Evolutionary conservation across 2,888 invertebrate genomes (phyloP), one percentile per base, ranked within the genome.

Genomic region (Clitarchus hookeri): DNA sequence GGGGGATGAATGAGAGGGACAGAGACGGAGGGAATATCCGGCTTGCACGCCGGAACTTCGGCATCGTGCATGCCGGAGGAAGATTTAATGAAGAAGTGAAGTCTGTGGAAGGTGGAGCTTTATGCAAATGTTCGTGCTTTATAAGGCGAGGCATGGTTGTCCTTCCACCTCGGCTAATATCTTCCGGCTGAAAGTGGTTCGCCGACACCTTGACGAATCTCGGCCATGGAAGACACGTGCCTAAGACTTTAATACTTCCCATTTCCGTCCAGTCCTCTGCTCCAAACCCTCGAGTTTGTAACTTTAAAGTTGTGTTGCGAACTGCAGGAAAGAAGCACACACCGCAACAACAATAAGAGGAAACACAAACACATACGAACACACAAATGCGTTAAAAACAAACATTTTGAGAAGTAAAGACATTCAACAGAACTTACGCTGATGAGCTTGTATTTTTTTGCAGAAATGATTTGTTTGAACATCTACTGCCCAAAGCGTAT

Each of bases 41-140:
- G 53, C 53, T 12, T 19, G 12, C 8, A 53, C 53, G 19, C 53
- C 53, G 53, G 53, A 19, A 36, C 36, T 36, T 36, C 36, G 36
- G 36, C 36, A 3, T 36, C 48, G 48, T 78, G 78, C n/a, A 25
- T 78, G n/a, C 19, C 25, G n/a, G 6, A 12, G 82, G 44, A 36
- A 82, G 82, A 36, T 82, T 82, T 82, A 82, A 82, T 82, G 82
- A 82, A 82, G 82, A 82, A 82, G 82, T 27, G 12, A 82, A 82
- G 82, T 82, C 82, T 12, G 82, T 36, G 82, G 82, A 44, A 82
- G 44, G 82, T 12, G 12, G 27, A 27, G 82, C 82, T 82, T 82
- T 82, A 82, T 82, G 82, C 26, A 82, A 82, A 82, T 82, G 82
- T 27, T 82, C 44, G 82, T 65, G n/a, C 65, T 65, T n/a, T 23